Conservation (phyloP, 2,888 invertebrate species). For the Gryllus longicercus region DNA sequence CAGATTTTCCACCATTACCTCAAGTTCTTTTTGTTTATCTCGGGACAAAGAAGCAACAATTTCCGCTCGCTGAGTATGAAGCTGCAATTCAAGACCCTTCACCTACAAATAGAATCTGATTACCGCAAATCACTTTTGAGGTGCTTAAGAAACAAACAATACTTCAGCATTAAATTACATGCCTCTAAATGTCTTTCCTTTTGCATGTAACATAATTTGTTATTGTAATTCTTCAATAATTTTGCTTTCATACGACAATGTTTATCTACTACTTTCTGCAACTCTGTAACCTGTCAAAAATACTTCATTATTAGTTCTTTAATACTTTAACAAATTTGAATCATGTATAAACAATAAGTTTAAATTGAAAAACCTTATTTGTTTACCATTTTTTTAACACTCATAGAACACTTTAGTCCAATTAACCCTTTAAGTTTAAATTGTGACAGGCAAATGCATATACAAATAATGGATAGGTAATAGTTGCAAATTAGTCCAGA, state of each 20-base stretch:
- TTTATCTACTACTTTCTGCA: not conserved
- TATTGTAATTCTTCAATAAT: not conserved
- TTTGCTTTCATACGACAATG: not conserved
- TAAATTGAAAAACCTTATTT: too few relatives aligned
- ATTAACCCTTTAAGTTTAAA: too few relatives aligned
- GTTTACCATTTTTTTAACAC: too few relatives aligned
- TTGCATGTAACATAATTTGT: not conserved
- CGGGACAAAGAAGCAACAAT: not conserved
- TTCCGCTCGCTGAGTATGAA: constrained; percentile 19
- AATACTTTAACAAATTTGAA: too few relatives aligned
- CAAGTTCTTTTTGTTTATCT: constrained; percentile 18
- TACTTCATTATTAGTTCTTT: too few relatives aligned
- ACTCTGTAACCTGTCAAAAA: not conserved
- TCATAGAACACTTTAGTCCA: too few relatives aligned
- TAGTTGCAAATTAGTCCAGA: too few relatives aligned
- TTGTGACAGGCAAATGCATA: too few relatives aligned
- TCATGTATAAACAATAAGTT: too few relatives aligned
- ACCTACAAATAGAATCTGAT: not conserved
- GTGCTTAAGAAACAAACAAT: too few relatives aligned
- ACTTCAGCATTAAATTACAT: not conserved
- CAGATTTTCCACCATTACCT: not conserved
- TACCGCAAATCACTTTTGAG: not conserved
- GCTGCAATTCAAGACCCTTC: not conserved
- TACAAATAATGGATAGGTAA: too few relatives aligned
- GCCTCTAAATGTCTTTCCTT: constrained; percentile 5